Base-by-base conservation (phyloP, 2,888 invertebrate genomes). In the Cerastoderma edule region DNA sequence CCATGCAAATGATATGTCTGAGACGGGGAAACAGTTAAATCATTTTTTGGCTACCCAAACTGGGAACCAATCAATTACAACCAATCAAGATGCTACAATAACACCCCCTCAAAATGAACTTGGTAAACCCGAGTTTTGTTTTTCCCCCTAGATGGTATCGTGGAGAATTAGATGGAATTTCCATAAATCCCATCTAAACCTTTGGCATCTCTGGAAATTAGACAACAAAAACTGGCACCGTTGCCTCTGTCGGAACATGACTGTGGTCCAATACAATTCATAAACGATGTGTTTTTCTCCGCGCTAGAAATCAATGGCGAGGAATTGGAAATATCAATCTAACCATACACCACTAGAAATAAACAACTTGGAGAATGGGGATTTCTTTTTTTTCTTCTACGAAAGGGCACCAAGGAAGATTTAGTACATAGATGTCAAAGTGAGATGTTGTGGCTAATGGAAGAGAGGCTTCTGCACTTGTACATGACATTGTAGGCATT, bases 201-300 rank as follows among this genome's bases (percentile, higher is more conserved):
- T 33, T 57, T 57, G 57, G 57, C 57, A 57, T 57, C 57, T 33
- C 32, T 33, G n/a, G 57, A 57, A 57, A 57, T 57, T 57, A 57
- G 57, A 57, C 33, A 57, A 57, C 57, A 57, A 32, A 32, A 32
- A 32, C 32, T 32, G 24, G 6, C 27, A 19, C 4, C 10, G 53
- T 22, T 53, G 22, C 53, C 10, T 53, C 27, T 53, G 27, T 53
- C 27, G 53, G 53, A 53, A 53, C 53, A 53, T 53, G 53, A 53
- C 53, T 27, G 53, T 27, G 53, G n/a, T n/a, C n/a, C n/a, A n/a
- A n/a, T 46, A 16, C n/a, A n/a, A 46, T 46, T 46, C 46, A 46
- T 46, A 46, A 46, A 46, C 46, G 5, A 16, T n/a, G n/a, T n/a
- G n/a, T n/a, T n/a, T n/a, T n/a, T 19, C 46, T 46, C n/a, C n/a